A percentile compares a stretch with the other conserved stretches of the same genome.
phyloP scores from a whole-genome alignment of 2,888 invertebrate species.

The Boloria selene region DNA sequence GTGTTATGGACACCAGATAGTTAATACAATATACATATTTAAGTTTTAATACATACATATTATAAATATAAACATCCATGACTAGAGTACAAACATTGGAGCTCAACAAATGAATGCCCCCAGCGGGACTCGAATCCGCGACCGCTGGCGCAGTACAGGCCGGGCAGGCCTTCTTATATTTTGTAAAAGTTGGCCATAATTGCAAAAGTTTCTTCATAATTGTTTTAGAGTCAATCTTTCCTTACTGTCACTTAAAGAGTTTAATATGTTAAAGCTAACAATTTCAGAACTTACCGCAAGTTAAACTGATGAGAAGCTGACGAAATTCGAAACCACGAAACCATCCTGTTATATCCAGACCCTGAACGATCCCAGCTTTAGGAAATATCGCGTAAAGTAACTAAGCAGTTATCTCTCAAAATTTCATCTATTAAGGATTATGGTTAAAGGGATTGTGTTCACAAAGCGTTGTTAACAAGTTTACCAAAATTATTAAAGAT shows the following conservation, averaged over 20 bases:
- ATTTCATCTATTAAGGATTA: slow-evolving; percentile 26
- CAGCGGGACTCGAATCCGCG: too few relatives aligned
- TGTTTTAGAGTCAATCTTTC: slow-evolving; percentile 31
- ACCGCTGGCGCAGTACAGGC: too few relatives aligned
- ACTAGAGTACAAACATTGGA: too few relatives aligned
- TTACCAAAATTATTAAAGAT: slow-evolving; percentile 21
- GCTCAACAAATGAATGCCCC: too few relatives aligned
- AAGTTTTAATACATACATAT: too few relatives aligned
- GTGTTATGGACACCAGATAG: too few relatives aligned
- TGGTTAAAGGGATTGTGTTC: slow-evolving; percentile 19
- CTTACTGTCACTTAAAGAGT: neutral
- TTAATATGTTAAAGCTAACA: neutral
- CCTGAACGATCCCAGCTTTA: slow-evolving; percentile 13
- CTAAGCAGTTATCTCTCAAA: slow-evolving; percentile 25
- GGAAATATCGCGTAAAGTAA: slow-evolving; percentile 15
- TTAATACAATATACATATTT: too few relatives aligned
- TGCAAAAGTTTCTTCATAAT: slow-evolving; percentile 36
- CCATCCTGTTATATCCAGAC: slow-evolving; percentile 5
- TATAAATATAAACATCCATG: too few relatives aligned
- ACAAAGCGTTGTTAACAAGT: slow-evolving; percentile 17
- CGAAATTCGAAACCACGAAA: slow-evolving; percentile 8
- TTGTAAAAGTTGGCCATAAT: slow-evolving; percentile 36
- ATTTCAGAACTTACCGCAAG: slow-evolving; percentile 1
- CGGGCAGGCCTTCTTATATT: too few relatives aligned
- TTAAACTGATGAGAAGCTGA: neutral